Percentiles rank a stretch among this genome's conserved stretches.
phyloP scores from a whole-genome alignment of 2,888 invertebrate genomes.

The Cartodere bifasciata region DNA sequence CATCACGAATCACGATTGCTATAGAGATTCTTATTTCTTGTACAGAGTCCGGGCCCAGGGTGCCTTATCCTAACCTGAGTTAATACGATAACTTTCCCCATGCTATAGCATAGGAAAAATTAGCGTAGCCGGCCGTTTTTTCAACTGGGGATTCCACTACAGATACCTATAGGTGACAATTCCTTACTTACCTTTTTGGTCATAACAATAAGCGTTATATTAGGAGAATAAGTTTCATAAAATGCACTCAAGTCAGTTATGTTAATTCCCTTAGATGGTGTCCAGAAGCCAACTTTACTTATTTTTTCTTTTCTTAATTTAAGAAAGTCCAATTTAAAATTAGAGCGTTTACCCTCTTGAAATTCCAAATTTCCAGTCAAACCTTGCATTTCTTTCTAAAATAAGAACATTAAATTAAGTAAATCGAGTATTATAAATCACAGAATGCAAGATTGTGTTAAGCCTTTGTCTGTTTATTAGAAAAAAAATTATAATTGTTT shows the following conservation, averaged over 20 bases:
- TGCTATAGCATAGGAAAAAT: no score
- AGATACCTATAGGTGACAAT: neutral
- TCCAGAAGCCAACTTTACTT: constrained; percentile 75
- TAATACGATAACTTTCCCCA: no score
- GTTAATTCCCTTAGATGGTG: constrained; percentile 58
- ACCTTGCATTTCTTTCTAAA: constrained; percentile 69
- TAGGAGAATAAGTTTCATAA: constrained; percentile 67
- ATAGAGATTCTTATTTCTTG: no score
- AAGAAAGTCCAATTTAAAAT: constrained; percentile 75
- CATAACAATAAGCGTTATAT: constrained; percentile 82
- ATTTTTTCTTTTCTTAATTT: constrained; percentile 67
- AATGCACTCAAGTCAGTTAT: constrained; percentile 79
- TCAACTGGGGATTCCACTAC: no score
- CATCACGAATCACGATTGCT: no score
- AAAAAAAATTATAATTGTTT: no score
- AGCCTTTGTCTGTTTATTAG: no score
- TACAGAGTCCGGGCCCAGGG: no score
- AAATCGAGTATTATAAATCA: no score
- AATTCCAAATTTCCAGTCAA: constrained; percentile 81
- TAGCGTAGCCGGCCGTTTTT: no score
- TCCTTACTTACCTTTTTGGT: constrained; percentile 60
- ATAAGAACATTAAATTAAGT: constrained; percentile 13
- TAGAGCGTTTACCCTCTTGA: constrained; percentile 68
- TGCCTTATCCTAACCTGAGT: no score
- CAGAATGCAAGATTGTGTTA: no score